Evolutionary conservation across 2,888 invertebrate species (phyloP).

Genomic region (Thymelicus acteon): DNA sequence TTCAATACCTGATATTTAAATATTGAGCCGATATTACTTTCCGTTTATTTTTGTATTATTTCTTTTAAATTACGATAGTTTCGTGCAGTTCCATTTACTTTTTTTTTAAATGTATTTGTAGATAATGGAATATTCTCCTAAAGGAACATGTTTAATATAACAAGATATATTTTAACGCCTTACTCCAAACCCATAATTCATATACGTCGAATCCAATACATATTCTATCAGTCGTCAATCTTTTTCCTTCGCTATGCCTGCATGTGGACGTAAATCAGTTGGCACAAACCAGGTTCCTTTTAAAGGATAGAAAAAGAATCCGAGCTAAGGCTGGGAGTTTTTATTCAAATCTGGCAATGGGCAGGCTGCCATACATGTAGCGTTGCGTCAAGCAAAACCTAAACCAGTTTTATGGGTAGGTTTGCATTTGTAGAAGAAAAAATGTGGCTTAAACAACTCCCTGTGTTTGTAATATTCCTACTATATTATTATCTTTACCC

Average conservation of each 20-base stretch:
- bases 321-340: conserved; percentile 28
- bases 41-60: too few species aligned
- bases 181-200: neutral
- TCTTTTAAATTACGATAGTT: too few species aligned
- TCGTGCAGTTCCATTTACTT: too few species aligned
- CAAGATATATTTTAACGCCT: neutral
- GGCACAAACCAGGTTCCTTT: conserved; percentile 27
- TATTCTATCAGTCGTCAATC: neutral
- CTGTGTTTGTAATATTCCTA: conserved; percentile 31
- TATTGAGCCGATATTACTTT: too few species aligned
- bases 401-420: conserved; percentile 35
- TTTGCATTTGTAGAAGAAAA: conserved; percentile 31
- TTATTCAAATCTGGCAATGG: conserved; percentile 38
- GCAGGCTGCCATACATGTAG: conserved; percentile 33
- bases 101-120: too few species aligned
- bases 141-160: neutral
- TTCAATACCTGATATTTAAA: too few species aligned
- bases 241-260: neutral
- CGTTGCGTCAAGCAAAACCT: conserved; percentile 33
- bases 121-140: too few species aligned
- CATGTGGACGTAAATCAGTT: conserved; percentile 15
- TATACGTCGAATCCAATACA: neutral
- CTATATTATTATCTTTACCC: neutral
- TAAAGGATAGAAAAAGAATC: conserved; percentile 36
- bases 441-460: conserved; percentile 29